phyloP scores from a whole-genome alignment of 2,113 vertebrate species.

The Hippopotamus amphibius region DNA sequence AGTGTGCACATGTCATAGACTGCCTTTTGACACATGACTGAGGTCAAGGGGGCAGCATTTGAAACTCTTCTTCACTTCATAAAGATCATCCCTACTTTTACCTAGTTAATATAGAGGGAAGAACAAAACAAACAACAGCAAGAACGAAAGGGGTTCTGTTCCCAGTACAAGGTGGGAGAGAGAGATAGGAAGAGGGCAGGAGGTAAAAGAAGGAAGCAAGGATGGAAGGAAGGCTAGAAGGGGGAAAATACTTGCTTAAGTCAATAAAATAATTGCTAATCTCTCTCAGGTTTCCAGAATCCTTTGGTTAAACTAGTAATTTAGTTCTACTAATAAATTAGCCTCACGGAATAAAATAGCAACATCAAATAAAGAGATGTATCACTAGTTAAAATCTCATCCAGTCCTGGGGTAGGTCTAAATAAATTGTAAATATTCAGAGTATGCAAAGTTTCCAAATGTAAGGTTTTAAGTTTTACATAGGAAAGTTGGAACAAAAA shows the following conservation, averaged over 20 bases:
- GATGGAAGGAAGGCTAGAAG: accelerated
- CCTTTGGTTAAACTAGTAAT: background rate
- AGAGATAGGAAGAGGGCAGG: too few relatives aligned
- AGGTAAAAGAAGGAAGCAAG: accelerated
- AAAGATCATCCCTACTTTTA: background rate
- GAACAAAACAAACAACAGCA: background rate
- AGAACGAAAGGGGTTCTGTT: background rate
- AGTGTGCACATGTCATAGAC: background rate
- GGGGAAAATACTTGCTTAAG: background rate
- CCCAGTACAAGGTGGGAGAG: accelerated
- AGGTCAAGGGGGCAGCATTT: background rate
- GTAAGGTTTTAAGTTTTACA: background rate
- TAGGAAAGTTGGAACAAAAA: background rate
- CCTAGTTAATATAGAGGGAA: background rate
- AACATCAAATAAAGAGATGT: background rate
- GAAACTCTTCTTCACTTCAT: background rate
- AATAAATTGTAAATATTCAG: background rate
- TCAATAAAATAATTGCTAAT: background rate
- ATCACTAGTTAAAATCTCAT: background rate
- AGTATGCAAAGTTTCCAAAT: background rate
- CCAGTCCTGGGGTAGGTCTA: background rate
- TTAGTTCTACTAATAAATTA: background rate
- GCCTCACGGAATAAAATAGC: background rate
- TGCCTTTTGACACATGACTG: background rate
- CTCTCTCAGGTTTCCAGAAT: background rate